phyloP scores from a whole-genome alignment of 2,113 vertebrate species.

The Isurus oxyrinchus region DNA sequence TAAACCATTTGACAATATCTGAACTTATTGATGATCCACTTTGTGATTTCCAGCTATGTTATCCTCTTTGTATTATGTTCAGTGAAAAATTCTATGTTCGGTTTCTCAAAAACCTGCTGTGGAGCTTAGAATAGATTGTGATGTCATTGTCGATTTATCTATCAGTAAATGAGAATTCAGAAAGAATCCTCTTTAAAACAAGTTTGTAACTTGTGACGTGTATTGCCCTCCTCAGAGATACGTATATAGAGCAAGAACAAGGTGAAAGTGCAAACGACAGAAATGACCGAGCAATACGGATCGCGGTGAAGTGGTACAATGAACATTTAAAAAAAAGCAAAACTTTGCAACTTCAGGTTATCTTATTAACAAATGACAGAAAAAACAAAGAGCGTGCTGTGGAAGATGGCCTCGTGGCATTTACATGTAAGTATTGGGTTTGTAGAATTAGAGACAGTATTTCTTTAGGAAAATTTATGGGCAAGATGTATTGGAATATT shows the following conservation, averaged over 20 bases:
- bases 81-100: background rate
- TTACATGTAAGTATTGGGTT: conserved; percentile 69
- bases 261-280: conserved; percentile 88
- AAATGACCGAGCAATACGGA: conserved; percentile 88
- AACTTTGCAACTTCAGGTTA: conserved; percentile 59
- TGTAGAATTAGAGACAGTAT: background rate
- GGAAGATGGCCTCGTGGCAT: conserved; percentile 71
- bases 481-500: background rate
- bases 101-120: background rate
- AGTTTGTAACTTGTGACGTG: background rate
- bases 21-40: background rate
- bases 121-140: background rate
- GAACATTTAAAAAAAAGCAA: conserved; percentile 68
- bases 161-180: background rate
- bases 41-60: background rate
- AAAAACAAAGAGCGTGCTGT: conserved; percentile 82
- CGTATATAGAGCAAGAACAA: conserved; percentile 76
- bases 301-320: conserved; percentile 82
- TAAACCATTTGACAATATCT: background rate
- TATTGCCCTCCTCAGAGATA: conserved; percentile 65
- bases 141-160: background rate
- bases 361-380: conserved; percentile 88
- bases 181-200: background rate
- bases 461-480: background rate
- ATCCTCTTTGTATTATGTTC: background rate